A percentile compares a stretch with the other conserved stretches of the same genome.
Conservation (phyloP, 2,797 vertebrate species). For the Myotis pilosus region DNA sequence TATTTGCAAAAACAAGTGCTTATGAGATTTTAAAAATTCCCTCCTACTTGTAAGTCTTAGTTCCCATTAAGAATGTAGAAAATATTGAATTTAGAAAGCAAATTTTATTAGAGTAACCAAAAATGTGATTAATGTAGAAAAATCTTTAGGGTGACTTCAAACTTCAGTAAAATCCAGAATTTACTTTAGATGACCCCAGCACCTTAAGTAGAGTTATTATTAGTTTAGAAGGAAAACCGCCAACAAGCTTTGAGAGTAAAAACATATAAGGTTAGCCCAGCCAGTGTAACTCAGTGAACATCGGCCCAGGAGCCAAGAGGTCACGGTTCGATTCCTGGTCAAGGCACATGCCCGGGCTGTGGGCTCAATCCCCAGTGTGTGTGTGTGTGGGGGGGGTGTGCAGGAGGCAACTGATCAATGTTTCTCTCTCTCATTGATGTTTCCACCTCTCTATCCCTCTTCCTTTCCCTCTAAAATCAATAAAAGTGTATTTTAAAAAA, state of each 20-base stretch:
- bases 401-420: no score
- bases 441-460: no score
- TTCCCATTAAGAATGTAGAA: constrained; percentile 7
- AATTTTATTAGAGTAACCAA: constrained; percentile 31
- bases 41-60: neutral
- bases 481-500: no score
- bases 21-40: neutral
- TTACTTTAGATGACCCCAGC: neutral
- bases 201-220: neutral
- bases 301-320: no score
- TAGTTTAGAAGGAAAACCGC: neutral
- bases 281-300: no score
- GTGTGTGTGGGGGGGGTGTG: no score
- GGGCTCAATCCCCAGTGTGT: no score
- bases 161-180: constrained; percentile 13
- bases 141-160: neutral
- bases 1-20: constrained; percentile 18
- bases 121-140: constrained; percentile 43
- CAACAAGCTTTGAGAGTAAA: neutral
- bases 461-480: no score
- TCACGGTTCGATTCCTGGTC: no score
- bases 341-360: no score
- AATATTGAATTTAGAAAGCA: constrained; percentile 27
- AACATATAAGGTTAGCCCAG: neutral
- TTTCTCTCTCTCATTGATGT: no score